Base-by-base conservation (phyloP, 2,888 invertebrate genomes). In the Apotomis turbidana region DNA sequence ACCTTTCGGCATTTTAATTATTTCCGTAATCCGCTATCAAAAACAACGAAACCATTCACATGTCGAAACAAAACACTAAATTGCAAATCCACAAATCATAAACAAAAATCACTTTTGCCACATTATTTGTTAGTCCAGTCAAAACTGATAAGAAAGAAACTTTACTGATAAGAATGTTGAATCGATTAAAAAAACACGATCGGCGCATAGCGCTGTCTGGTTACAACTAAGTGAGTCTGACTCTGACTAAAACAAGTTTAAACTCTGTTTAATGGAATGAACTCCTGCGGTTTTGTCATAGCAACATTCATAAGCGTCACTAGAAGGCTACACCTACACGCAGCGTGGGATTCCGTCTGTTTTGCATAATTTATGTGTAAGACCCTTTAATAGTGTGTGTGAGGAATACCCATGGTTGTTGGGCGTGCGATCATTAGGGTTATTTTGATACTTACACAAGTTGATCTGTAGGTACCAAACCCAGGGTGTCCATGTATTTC, bases 141-240 rank as follows among this genome's bases (percentile, higher is more conserved):
- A n/a, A n/a, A 51, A 62, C 52, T 62, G 62, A 62, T n/a, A n/a
- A n/a, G n/a, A n/a, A n/a, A n/a, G n/a, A n/a, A n/a, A n/a, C 51
- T 62, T 51, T 52, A 52, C 8, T 27, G 63, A 64, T 44, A 64
- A 64, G 41, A 64, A 41, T 54, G 63, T 38, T 13, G 36, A n/a
- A n/a, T 13, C 13, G 10, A 5, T 12, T 8, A 54, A 54, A 41
- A 63, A 63, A 38, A 70, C 64, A 70, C 70, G 70, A 59, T 70
- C 64, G 49, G 41, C 41, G 41, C 70, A 59, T 38, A 15, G 51
- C n/a, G 61, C 49, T 13, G 66, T n/a, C 67, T 36, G 10, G n/a
- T 9, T 51, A 13, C 38, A 15, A 71, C 71, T 71, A 71, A 55
- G 54, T 27, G 68, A 36, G 52, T 58, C n/a, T 60, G 54, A 49